Conservation (phyloP, 2,888 invertebrate genomes). For the Rutpela maculata region DNA sequence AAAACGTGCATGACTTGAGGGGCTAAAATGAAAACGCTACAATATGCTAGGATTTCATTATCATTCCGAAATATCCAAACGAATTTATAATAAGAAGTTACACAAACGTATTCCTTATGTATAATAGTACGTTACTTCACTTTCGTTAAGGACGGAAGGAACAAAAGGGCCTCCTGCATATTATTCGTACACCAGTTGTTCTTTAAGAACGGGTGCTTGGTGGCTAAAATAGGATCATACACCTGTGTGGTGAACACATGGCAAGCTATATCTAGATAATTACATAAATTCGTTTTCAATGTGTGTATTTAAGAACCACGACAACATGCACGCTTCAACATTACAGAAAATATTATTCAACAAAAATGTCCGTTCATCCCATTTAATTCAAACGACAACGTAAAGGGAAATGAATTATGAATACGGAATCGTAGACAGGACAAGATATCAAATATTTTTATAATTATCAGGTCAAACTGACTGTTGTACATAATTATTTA, state of each 20-base stretch:
- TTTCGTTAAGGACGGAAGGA: conserved; percentile 31
- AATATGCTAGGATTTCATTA: too few species aligned
- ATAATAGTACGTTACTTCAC: not conserved
- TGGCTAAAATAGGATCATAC: conserved; percentile 41
- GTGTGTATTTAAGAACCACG: conserved; percentile 24
- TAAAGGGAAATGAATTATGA: not conserved
- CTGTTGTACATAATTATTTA: too few species aligned
- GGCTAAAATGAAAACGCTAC: too few species aligned
- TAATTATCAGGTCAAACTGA: too few species aligned
- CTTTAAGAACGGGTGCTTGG: conserved; percentile 46
- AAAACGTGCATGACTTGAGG: too few species aligned
- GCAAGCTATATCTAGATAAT: conserved; percentile 41
- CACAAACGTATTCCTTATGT: not conserved
- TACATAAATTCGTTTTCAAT: conserved; percentile 29
- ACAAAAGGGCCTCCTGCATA: conserved; percentile 51
- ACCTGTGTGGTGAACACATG: conserved; percentile 47
- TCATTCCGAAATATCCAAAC: too few species aligned
- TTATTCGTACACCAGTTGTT: conserved; percentile 50
- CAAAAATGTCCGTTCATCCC: not conserved
- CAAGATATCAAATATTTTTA: too few species aligned
- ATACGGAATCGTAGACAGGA: too few species aligned
- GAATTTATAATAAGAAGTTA: not conserved
- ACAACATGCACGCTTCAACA: conserved; percentile 6
- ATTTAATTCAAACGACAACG: not conserved
- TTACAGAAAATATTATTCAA: not conserved